Conservation (phyloP, 2,888 invertebrate genomes). For the Thecophora atra region DNA sequence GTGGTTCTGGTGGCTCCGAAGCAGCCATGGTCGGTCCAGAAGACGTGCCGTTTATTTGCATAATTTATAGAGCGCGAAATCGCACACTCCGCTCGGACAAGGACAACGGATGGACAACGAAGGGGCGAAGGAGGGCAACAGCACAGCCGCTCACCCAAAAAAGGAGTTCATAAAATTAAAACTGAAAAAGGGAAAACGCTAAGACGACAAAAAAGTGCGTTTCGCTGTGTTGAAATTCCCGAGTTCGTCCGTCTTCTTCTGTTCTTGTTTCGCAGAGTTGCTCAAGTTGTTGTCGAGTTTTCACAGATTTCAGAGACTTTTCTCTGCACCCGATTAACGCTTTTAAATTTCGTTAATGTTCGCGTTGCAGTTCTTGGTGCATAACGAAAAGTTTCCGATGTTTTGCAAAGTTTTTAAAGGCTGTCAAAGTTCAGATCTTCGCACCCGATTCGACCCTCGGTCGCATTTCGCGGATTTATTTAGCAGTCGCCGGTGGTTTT, state of each 20-base stretch:
- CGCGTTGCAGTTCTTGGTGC: not conserved
- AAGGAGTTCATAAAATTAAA: not conserved
- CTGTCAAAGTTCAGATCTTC: constrained; percentile 1
- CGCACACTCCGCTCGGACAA: too few species aligned
- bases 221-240: constrained; percentile 21
- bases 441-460: constrained; percentile 5
- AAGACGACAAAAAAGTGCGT: constrained; percentile 8
- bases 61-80: constrained; percentile 50
- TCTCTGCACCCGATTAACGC: not conserved
- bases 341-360: not conserved
- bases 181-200: not conserved
- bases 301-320: not conserved
- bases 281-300: constrained; percentile 17
- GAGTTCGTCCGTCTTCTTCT: constrained; percentile 6
- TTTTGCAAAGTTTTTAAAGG: not conserved
- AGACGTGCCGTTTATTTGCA: constrained; percentile 66
- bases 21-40: constrained; percentile 66
- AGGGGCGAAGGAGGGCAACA: constrained; percentile 8
- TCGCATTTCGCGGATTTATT: not conserved
- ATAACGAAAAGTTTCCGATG: not conserved
- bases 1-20: constrained; percentile 66
- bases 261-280: constrained; percentile 4
- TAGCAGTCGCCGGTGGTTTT: constrained; percentile 3
- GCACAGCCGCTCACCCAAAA: not conserved
- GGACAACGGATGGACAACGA: not conserved